Percentiles rank a stretch among this genome's conserved stretches.
phyloP scores from a whole-genome alignment of 2,797 vertebrate genomes.

The Synaphobranchus kaupii region DNA sequence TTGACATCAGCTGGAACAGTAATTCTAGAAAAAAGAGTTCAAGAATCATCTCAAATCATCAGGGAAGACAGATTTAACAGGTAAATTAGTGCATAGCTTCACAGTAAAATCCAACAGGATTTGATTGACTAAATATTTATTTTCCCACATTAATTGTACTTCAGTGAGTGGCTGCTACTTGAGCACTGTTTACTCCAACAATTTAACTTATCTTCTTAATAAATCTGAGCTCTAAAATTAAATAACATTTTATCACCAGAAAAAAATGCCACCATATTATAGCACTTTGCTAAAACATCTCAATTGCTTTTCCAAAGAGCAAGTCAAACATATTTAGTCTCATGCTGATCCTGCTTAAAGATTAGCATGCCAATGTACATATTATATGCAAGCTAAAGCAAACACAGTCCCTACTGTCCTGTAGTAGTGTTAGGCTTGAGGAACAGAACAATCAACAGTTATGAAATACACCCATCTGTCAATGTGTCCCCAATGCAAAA shows the following conservation, averaged over 20 bases:
- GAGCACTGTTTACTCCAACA: neutral
- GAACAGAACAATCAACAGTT: neutral
- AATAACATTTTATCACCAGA: neutral
- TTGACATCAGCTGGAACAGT: conserved; percentile 9
- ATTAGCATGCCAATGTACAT: neutral
- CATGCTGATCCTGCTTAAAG: neutral
- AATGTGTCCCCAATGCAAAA: neutral
- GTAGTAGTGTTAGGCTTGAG: neutral
- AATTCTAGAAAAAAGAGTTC: conserved; percentile 3
- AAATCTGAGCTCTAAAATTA: neutral
- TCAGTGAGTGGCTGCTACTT: neutral
- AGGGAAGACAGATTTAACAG: neutral
- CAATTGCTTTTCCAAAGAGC: neutral
- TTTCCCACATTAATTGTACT: neutral
- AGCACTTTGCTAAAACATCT: neutral
- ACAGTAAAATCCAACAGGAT: neutral
- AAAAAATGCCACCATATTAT: neutral
- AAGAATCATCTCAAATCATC: neutral
- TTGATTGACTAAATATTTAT: neutral
- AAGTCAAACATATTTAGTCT: neutral
- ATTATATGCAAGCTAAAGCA: neutral
- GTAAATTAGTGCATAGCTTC: neutral
- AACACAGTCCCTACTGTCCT: neutral
- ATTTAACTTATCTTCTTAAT: neutral
- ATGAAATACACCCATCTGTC: neutral